Base-by-base conservation (phyloP, 1,140 invertebrate genomes). In the Venustaconcha ellipsiformis region DNA sequence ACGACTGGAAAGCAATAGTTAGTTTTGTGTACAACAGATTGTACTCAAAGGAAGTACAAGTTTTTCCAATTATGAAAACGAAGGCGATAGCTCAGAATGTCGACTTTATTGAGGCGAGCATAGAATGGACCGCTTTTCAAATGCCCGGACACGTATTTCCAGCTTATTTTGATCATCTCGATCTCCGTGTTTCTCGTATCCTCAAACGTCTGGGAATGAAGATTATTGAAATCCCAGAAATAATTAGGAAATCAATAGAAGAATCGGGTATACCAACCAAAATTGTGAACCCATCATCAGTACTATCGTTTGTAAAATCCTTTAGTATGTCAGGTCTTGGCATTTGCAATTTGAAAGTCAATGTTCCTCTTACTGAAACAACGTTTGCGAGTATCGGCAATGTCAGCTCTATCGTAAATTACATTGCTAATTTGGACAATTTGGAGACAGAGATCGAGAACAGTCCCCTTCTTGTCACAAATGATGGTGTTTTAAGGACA, bases 271-370 rank as follows among this genome's bases (percentile, higher is more conserved):
- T 48, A 48, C 6, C 4, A 48, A 48, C 37, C 37, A 11, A 5
- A 48, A 48, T 48, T 48, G 37, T 48, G 11, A 56, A 18, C 26
- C 75, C 72, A 1, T 57, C 63, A 13, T 8, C 20, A 8, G 66
- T 78, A 23, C 15, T 80, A 14, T 15, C 60, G 0, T 78, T 80
- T 72, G 20, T 79, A 30, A 63, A 76, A 67, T 68, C 78, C 30
- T 66, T 62, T 23, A 15, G 6, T 11, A 26, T 63, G 37, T 12
- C 72, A 26, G n/a, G 18, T 0, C 14, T 62, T 2, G 23, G 48
- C 23, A 59, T 48, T 63, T 79, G 78, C 64, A 59, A 64, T 18
- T 30, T 76, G 15, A 70, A 74, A 8, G 18, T 79, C 5, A 66
- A 67, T 17, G 18, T 14, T 17, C 6, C 17, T 37, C 23, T 79